phyloP scores from a whole-genome alignment of 1,140 invertebrate species.

The Geopemphigus sp. region DNA sequence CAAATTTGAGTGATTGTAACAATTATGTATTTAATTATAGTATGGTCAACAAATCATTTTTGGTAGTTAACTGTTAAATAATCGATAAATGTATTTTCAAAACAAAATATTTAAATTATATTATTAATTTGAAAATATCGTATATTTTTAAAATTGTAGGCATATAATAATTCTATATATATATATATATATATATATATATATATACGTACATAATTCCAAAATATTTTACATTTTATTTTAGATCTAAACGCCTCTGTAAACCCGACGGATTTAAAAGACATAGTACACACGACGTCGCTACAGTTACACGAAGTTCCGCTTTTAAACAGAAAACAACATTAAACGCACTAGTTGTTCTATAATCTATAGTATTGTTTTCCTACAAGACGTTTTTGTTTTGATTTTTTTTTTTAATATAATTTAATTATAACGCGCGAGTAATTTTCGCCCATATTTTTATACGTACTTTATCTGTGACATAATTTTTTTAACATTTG shows the following conservation, averaged over 20 bases:
- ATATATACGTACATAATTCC: not conserved
- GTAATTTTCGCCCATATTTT: not conserved
- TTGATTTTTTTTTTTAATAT: slow-evolving; percentile 1
- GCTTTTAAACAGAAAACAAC: slow-evolving; percentile 35
- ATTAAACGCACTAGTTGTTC: slow-evolving; percentile 1
- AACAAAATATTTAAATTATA: too few relatives aligned
- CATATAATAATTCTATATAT: too few relatives aligned
- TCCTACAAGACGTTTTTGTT: not conserved
- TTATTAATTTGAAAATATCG: too few relatives aligned
- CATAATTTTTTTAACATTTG: not conserved
- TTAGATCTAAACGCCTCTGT: slow-evolving; percentile 19
- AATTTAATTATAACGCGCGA: not conserved
- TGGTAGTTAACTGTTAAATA: too few relatives aligned
- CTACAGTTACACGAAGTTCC: slow-evolving; percentile 27
- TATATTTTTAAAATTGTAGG: too few relatives aligned
- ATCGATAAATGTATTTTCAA: too few relatives aligned
- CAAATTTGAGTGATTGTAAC: too few relatives aligned
- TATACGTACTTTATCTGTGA: not conserved
- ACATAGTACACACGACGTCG: slow-evolving; percentile 30
- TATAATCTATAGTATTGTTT: slow-evolving; percentile 4
- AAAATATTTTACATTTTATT: not conserved
- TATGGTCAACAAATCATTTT: too few relatives aligned
- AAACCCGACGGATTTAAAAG: slow-evolving; percentile 26
- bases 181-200: not conserved
- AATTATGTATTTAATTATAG: too few relatives aligned